These are phyloP conservation scores for Eulacestoma nigropectus DNA, from an alignment of 2,113 vertebrate species.

Conservation along the genomic window DNA sequence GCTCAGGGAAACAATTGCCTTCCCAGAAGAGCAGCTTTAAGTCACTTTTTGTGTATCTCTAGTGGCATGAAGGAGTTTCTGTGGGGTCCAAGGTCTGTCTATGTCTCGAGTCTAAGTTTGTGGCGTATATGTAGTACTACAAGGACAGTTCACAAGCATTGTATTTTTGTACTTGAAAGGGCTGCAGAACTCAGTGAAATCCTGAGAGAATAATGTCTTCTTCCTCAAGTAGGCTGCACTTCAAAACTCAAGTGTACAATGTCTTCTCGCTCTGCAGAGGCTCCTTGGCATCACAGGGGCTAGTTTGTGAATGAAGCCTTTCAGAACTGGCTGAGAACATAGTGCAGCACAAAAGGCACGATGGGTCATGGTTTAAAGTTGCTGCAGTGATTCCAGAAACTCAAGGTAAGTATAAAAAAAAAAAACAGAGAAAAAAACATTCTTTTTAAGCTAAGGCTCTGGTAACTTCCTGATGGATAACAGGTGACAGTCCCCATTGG, in stretches of 20 bases:
- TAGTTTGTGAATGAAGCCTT: background rate
- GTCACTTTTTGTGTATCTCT: background rate
- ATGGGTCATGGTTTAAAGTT: background rate
- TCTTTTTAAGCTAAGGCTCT: background rate
- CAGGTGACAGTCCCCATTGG: background rate
- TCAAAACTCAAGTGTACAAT: background rate
- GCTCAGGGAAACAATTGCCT: background rate
- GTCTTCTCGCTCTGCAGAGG: background rate
- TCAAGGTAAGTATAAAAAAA: background rate
- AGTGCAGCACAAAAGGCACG: background rate
- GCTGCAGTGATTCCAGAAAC: background rate
- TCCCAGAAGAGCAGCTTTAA: background rate
- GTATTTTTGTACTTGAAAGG: background rate
- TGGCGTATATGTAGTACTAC: background rate
- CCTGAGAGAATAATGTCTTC: background rate
- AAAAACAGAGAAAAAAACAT: background rate
- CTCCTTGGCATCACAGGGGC: accelerated
- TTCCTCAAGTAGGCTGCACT: background rate
- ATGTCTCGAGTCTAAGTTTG: background rate
- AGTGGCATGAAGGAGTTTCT: background rate
- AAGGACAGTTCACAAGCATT: background rate
- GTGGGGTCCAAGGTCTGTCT: background rate
- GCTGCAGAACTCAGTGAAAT: background rate
- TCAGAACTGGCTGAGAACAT: background rate
- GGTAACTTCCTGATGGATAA: background rate